Evolutionary conservation across 2,797 vertebrate species (phyloP), one percentile per base, ranked within the genome.

Genomic region (Tapirus indicus): DNA sequence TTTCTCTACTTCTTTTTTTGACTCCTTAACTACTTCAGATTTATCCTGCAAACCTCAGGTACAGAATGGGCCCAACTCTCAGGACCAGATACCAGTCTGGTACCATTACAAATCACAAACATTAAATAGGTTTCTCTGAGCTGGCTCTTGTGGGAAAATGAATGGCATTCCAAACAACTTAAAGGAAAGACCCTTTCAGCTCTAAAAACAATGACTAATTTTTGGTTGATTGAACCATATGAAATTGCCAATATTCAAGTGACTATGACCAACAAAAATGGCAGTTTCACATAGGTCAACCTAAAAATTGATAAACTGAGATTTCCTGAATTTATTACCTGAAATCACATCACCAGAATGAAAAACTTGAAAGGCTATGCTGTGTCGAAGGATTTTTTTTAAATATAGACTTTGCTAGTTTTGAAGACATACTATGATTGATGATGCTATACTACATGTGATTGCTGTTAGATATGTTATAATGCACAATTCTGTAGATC

Each of bases 291-390:
- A 47, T 27, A n/a, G 41, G 77, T 88, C 44, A 78, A 25, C 2
- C 8, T 56, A 44, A 78, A 92, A 49, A 7, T 29, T 62, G 8
- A n/a, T 35, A 54, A 91, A 52, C 2, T 72, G 41, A 91, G 32
- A 35, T 47, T 68, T 94, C n/a, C 29, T 91, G 54, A 72, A 52
- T 92, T 93, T 64, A 20, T 93, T 64, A 94, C 12, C 12, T 92
- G 54, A 92, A 84, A 54, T 86, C 47, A 60, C 14, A 56, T 71
- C 21, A 47, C 27, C 41, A 88, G 64, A 95, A 83, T 69, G 20
- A 96, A 87, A 56, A 86, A 66, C 66, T n/a, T 96, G 64, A 79
- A 86, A 84, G 29, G 72, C 60, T 71, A 60, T 16, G 16, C 12
- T 71, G 7, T 16, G 10, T 64, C 90, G 7, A 60, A 29, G 6